Conservation (phyloP, 2,113 vertebrate species). For the Cavia aperea region DNA sequence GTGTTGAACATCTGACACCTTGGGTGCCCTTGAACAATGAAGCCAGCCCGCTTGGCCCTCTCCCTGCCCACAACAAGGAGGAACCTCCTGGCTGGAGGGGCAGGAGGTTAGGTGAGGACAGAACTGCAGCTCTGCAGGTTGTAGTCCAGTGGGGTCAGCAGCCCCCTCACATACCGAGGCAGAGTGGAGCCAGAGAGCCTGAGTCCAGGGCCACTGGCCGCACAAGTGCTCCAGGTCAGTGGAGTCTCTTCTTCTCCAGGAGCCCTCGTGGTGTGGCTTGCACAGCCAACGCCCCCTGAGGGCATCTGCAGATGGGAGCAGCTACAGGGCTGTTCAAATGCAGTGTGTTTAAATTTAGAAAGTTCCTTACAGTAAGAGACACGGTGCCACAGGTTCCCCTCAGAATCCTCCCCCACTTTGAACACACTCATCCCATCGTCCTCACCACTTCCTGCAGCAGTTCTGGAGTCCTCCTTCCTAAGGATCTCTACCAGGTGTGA, state of each 20-base stretch:
- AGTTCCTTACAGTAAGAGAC: not conserved
- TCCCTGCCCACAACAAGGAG: not conserved
- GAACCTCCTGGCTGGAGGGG: not conserved
- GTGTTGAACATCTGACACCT: not conserved
- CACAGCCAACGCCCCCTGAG: not conserved
- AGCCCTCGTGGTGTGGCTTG: not conserved
- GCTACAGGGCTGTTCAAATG: not conserved
- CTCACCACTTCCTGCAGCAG: not conserved
- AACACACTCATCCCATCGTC: fast-evolving
- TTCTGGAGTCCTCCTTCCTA: not conserved
- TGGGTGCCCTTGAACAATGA: not conserved
- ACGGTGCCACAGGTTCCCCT: not conserved
- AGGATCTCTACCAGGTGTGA: not conserved
- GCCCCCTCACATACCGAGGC: not conserved
- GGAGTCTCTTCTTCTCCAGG: not conserved
- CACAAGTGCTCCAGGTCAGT: not conserved
- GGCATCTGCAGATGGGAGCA: not conserved
- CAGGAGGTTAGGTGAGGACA: not conserved
- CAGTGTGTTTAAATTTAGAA: not conserved
- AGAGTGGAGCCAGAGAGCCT: not conserved
- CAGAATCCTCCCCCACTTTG: not conserved
- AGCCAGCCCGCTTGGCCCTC: not conserved
- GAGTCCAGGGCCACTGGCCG: not conserved
- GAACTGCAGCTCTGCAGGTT: not conserved
- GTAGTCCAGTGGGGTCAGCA: not conserved